Evolutionary conservation across 2,797 vertebrate genomes (phyloP), one percentile per base, ranked within the genome.

Genomic region (Notoglanidium macrostoma): DNA sequence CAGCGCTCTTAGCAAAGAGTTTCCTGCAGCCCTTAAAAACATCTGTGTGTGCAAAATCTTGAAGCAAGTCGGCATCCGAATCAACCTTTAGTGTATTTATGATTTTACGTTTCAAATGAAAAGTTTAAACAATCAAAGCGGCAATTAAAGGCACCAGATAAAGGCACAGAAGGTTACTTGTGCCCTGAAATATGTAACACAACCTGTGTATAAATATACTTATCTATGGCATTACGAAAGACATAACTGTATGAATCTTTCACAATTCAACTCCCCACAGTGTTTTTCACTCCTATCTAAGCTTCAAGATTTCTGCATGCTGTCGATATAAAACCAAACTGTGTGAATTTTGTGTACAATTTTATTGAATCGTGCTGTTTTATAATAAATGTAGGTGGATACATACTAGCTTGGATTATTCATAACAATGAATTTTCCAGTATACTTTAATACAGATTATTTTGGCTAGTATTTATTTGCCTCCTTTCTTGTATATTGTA

Each of bases 351-450:
- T 73, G 44, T 73, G 23, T 51, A 7, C 46, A 51, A 76, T 51
- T 15, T 23, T 46, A 73, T 26, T 46, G 40, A 0, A 46, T 46
- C 44, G 46, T 77, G 7, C 17, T 35, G 15, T 76, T 29, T 76
- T 54, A 51, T 51, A 19, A 29, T 29, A 54, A 76, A 51, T 29
- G n/a, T 3, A 4, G 10, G 3, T 77, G 51, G 51, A 55, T 21
- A 57, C 17, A 55, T 55, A 55, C 21, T 55, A 35, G 29, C 8
- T 32, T 21, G 1, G 19, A 57, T 35, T 35, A 78, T 23, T 57
- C 51, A 35, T 19, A 35, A 35, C 87, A 88, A 61, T 80, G 51
- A 87, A 51, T 57, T 46, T n/a, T 46, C 55, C 55, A 3, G 4
- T 57, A 78, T 17, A 23, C 32, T 55, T 54, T 35, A 35, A 35